Conservation (phyloP, 2,113 vertebrate genomes). For the Plecturocebus donacophilus region DNA sequence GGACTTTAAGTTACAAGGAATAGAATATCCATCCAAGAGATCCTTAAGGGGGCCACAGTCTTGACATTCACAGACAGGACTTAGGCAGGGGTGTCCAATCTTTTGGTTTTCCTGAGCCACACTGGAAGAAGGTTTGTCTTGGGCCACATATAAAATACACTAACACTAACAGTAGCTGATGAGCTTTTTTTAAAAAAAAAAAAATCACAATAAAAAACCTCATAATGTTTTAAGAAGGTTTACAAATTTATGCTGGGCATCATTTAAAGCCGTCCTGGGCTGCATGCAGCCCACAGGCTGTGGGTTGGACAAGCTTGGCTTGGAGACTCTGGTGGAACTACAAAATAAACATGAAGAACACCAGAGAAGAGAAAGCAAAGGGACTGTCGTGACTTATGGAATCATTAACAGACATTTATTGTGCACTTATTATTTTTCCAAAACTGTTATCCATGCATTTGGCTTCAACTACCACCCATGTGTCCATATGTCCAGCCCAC, state of each 20-base stretch:
- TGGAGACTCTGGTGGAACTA: not conserved
- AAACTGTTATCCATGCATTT: slow-evolving; percentile 1
- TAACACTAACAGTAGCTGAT: too few relatives aligned
- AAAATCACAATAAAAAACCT: too few relatives aligned
- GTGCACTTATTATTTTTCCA: not conserved
- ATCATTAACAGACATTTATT: not conserved
- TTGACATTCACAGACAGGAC: not conserved
- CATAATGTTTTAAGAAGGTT: too few relatives aligned
- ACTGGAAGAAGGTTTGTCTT: too few relatives aligned
- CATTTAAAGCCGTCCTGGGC: too few relatives aligned
- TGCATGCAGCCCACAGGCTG: too few relatives aligned
- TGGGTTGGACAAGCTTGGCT: too few relatives aligned
- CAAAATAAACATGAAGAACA: not conserved
- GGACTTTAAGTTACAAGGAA: not conserved
- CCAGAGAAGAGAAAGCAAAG: not conserved
- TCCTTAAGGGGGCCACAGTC: not conserved
- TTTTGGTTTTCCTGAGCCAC: too few relatives aligned
- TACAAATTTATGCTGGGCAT: too few relatives aligned
- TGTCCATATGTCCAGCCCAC: not conserved
- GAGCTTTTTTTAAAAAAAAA: too few relatives aligned
- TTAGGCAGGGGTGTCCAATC: too few relatives aligned
- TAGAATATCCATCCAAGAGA: not conserved
- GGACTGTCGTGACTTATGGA: not conserved
- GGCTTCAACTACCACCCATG: not conserved
- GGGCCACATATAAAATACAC: too few relatives aligned